These are phyloP conservation scores for Hippocampus comes DNA, from an alignment of 2,113 vertebrate species.

Conservation along the genomic window DNA sequence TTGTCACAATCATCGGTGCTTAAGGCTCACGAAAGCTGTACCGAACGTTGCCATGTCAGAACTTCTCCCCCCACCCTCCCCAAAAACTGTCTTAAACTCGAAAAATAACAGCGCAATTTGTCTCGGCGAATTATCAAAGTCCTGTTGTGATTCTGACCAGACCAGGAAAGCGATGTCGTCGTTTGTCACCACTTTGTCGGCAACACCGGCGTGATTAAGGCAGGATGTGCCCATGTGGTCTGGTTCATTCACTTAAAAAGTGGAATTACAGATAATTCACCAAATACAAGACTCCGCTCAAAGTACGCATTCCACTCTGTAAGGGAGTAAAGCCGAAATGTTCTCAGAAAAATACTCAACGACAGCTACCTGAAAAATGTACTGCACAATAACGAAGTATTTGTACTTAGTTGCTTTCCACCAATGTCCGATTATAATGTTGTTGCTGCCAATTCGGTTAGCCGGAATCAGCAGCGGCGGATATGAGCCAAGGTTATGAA, in stretches of 20 bases:
- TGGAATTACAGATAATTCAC: too few species aligned
- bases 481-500: constrained; percentile 58
- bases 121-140: constrained; percentile 27
- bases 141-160: constrained; percentile 42
- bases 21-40: too few species aligned
- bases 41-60: too few species aligned
- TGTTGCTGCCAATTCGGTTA: constrained; percentile 49
- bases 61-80: too few species aligned
- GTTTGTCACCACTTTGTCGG: constrained; percentile 36
- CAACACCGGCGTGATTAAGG: constrained; percentile 56
- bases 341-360: neutral
- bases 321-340: neutral
- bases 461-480: constrained; percentile 47
- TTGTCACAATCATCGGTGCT: too few species aligned
- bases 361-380: neutral
- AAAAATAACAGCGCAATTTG: too few species aligned
- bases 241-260: too few species aligned
- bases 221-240: constrained; percentile 30
- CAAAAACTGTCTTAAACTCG: too few species aligned
- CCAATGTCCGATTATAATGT: neutral
- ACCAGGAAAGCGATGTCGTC: constrained; percentile 21
- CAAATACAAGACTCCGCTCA: too few species aligned
- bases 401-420: neutral
- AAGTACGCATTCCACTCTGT: too few species aligned
- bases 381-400: neutral